These are phyloP conservation scores for Mantis religiosa DNA, from an alignment of 2,888 invertebrate species.

Conservation along the genomic window DNA sequence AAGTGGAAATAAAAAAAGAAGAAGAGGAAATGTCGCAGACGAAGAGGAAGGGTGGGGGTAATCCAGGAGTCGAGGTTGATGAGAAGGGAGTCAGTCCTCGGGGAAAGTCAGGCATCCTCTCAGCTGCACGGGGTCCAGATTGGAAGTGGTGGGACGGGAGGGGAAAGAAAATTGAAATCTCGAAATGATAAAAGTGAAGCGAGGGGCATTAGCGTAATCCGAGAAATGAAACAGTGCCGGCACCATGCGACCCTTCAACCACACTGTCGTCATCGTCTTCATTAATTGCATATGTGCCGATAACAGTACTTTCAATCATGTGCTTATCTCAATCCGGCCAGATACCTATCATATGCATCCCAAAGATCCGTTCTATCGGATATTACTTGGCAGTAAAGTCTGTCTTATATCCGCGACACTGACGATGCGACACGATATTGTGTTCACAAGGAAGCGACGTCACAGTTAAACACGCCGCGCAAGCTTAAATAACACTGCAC, in stretches of 20 bases:
- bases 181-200: constrained; percentile 25
- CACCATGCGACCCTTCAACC: not conserved
- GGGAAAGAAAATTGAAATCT: constrained; percentile 21
- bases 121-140: constrained; percentile 11
- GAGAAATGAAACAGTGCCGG: constrained; percentile 22
- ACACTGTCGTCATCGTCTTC: not conserved
- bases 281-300: not conserved
- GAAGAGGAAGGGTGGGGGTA: constrained; percentile 6
- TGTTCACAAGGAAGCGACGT: no score
- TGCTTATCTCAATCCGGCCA: no score
- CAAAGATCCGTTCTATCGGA: no score
- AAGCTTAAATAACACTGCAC: no score
- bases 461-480: no score
- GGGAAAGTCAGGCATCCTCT: not conserved
- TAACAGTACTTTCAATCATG: no score
- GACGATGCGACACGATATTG: no score
- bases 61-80: constrained; percentile 20
- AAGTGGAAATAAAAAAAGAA: constrained; percentile 14
- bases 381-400: no score
- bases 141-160: constrained; percentile 13
- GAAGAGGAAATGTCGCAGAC: constrained; percentile 11
- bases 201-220: constrained; percentile 25
- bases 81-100: not conserved
- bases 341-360: no score
- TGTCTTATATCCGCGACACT: no score